Evolutionary conservation across 2,797 vertebrate genomes (phyloP), one percentile per base, ranked within the genome.

Genomic region (Liparis tanakae): DNA sequence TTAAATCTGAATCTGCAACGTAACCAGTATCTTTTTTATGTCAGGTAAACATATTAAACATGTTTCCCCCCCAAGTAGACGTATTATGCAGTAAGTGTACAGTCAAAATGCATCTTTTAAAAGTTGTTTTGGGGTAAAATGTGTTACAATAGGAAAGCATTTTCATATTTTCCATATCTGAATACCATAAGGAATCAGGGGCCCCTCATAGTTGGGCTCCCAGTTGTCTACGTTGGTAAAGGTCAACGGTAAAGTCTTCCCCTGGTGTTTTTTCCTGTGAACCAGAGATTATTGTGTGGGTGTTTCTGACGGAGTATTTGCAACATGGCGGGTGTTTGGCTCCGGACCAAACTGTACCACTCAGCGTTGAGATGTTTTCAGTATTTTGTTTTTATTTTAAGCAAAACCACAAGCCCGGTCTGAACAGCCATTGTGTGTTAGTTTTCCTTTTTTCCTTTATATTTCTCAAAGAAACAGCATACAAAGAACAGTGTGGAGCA

Each of bases 401-500:
- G 39, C 39, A 41, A 41, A 41, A 50, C 46, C 46, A n/a, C 18
- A n/a, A 50, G n/a, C 48, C n/a, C 17, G 48, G 10, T 51, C 3
- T 53, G 50, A 22, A 53, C 50, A 22, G 50, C 20, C 50, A 53
- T 9, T 15, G 22, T 20, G 8, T 9, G 25, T 15, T 70, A 63
- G 20, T 70, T 74, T 61, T 25, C 30, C 25, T 37, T 17, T 62
- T 12, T 70, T 54, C 70, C 57, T 78, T 65, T 55, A 18, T 70
- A 48, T 18, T 71, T 72, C 70, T 58, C 56, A 69, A 59, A 82
- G 58, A 74, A 72, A 50, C 25, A 76, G 43, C 46, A 51, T 17
- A 14, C 56, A 76, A 22, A 55, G 51, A 74, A 66, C 6, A 37
- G 44, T 54, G 14, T 43, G 10, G 41, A 78, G 65, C 69, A 69